Percentiles rank a stretch among this genome's conserved stretches.
These are phyloP conservation scores for Pangasius larnaudii DNA, from an alignment of 2,797 vertebrate genomes.

Conservation along the genomic window DNA sequence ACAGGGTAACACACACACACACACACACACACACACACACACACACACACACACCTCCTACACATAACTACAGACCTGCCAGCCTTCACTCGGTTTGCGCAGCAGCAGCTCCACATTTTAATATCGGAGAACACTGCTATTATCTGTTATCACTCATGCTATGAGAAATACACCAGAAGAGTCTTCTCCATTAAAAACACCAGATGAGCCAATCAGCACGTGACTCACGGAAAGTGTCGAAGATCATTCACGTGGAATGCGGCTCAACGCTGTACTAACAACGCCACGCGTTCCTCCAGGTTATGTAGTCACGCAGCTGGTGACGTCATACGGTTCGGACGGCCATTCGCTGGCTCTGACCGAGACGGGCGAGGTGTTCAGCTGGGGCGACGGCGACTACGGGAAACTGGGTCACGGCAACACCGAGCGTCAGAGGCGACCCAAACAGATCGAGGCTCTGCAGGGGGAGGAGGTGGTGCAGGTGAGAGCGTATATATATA, in stretches of 20 bases:
- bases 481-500: conserved; percentile 58
- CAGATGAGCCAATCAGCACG: background rate
- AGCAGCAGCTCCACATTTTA: background rate
- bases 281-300: conserved; percentile 60
- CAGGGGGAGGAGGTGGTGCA: conserved; percentile 82
- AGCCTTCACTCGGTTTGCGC: background rate
- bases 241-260: background rate
- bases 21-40: conserved; percentile 1
- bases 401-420: conserved; percentile 84
- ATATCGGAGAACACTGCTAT: background rate
- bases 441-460: conserved; percentile 82
- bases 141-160: background rate
- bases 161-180: background rate
- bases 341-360: conserved; percentile 83
- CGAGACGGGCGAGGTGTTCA: conserved; percentile 84
- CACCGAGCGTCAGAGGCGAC: conserved; percentile 81
- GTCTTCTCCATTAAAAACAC: background rate
- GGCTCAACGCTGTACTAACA: conserved; percentile 6
- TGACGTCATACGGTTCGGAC: conserved; percentile 82
- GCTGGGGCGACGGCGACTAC: conserved; percentile 85
- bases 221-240: too few relatives aligned
- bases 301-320: conserved; percentile 81
- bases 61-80: background rate
- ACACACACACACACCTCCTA: background rate
- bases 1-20: conserved; percentile 72